Base-by-base conservation (phyloP, 2,888 invertebrate genomes). In the Latrodectus elegans region DNA sequence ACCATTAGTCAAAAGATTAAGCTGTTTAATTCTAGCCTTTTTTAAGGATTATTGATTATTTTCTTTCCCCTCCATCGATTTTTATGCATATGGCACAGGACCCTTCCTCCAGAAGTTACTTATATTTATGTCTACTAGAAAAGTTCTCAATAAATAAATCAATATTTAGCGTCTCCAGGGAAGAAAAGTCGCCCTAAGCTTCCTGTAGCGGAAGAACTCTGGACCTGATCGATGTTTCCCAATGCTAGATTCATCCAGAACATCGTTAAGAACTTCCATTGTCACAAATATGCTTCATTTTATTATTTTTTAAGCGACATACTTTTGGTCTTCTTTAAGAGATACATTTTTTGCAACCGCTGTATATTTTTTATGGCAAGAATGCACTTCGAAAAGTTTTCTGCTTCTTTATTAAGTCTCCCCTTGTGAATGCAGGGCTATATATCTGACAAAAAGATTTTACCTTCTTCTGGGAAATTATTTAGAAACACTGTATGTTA, bases 71-170 rank as follows among this genome's bases (percentile, higher is more conserved):
- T 53, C 14, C 26, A 83, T 76, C 76, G 75, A 83, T 71, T 76
- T 68, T 72, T 71, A 84, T 72, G 76, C 74, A 68, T 74, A 74
- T 73, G 22, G 9, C 49, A 38, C 68, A 49, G n/a, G n/a, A 82
- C 15, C 22, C 76, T n/a, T 10, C 67, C 14, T 17, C 14, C 64
- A 70, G 65, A 22, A 52, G 53, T 83, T 77, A 84, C 71, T 84
- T 84, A 77, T 84, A 52, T 84, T 84, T 84, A 84, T 77, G 53
- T 72, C 52, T 68, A 79, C 70, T 77, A 82, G 77, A 84, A 84
- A 84, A 70, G 77, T 52, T 77, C 38, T 53, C 73, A 72, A 78
- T 84, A 84, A 84, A 84, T 84, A 84, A 84, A 84, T 84, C 84
- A 78, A 84, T 84, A 78, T 84, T 84, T 84, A 52, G 73, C 71